Conservation (phyloP, 2,113 vertebrate genomes). For the Asarcornis scutulata region DNA sequence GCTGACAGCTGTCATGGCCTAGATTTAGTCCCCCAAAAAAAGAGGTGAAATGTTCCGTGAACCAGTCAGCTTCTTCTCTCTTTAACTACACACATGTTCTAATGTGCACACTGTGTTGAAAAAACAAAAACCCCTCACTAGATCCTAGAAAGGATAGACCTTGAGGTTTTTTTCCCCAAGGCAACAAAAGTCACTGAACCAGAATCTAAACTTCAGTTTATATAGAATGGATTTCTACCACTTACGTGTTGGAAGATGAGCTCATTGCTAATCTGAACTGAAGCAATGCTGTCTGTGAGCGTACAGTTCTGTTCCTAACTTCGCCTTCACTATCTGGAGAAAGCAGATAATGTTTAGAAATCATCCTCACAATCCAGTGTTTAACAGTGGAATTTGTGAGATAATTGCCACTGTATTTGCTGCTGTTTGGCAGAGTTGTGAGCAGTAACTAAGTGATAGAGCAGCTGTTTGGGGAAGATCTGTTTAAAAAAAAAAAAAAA, state of each 20-base stretch:
- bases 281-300: background rate
- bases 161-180: background rate
- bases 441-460: background rate
- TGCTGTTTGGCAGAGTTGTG: background rate
- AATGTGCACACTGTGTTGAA: background rate
- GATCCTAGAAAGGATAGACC: slow-evolving; percentile 1
- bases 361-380: background rate
- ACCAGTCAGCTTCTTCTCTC: background rate
- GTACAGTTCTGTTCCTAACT: background rate
- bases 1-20: background rate
- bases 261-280: background rate
- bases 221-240: background rate
- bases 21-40: background rate
- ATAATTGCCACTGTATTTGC: background rate
- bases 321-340: background rate
- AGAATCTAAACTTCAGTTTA: background rate
- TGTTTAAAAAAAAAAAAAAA: background rate
- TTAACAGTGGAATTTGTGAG: slow-evolving; percentile 1
- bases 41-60: background rate
- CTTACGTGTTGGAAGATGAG: background rate
- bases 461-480: background rate
- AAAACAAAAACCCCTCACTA: background rate
- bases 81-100: background rate
- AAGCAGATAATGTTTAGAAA: slow-evolving; percentile 8
- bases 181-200: background rate